phyloP scores from a whole-genome alignment of 2,888 invertebrate species.

The Synergus japonicus region DNA sequence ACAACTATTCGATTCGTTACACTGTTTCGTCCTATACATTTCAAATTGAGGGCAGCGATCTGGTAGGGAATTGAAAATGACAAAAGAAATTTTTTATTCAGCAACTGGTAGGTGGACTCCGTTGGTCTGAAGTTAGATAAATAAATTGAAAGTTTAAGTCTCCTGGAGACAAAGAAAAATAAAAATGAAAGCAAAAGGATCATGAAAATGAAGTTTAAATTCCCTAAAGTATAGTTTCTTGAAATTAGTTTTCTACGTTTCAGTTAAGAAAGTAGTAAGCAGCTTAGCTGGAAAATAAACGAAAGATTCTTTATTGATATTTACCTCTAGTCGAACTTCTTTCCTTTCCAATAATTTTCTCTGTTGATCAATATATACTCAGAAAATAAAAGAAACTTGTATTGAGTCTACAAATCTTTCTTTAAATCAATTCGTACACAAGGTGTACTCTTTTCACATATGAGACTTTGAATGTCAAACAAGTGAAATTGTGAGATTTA shows the following conservation, averaged over 20 bases:
- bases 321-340: background rate
- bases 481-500: background rate
- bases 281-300: slow-evolving; percentile 5
- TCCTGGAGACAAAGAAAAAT: background rate
- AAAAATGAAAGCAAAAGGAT: background rate
- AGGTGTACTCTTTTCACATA: no score
- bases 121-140: background rate
- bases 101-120: background rate
- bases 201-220: slow-evolving; percentile 11
- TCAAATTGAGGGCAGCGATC: background rate
- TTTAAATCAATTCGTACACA: no score
- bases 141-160: slow-evolving; percentile 6
- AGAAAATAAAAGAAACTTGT: background rate
- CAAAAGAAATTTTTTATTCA: background rate
- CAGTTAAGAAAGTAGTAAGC: slow-evolving; percentile 24
- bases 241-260: slow-evolving; percentile 30
- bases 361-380: background rate
- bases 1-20: slow-evolving; percentile 31
- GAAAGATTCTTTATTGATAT: slow-evolving; percentile 17
- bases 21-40: slow-evolving; percentile 12
- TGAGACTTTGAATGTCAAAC: background rate
- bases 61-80: background rate
- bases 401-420: background rate
- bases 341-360: background rate
- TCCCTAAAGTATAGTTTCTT: slow-evolving; percentile 23